Evolutionary conservation across 2,797 vertebrate genomes (phyloP), one percentile per base, ranked within the genome.

Genomic region (Poeciliopsis gracilis): DNA sequence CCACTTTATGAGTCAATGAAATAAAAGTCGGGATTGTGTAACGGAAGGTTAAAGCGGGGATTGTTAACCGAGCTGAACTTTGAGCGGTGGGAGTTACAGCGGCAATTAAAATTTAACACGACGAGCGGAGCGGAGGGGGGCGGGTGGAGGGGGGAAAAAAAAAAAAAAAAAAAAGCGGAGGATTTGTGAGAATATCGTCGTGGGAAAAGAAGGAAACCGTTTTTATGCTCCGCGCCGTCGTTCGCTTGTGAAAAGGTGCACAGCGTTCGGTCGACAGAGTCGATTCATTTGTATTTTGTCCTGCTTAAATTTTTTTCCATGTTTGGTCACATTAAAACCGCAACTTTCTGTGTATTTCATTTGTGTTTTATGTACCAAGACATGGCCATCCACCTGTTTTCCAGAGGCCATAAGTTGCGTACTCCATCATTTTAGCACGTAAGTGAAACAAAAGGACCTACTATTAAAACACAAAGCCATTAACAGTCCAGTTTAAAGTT

Each of bases 11-110:
- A 84, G 46, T 84, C 73, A 63, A 66, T 70, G 66, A 33, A 78
- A 51, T 72, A 53, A 69, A 69, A 80, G 79, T 47, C 25, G 66
- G n/a, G 75, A 57, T 72, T 76, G 51, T 53, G 47, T 30, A 72
- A 76, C 57, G 20, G 9, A 72, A 38, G 69, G 49, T 78, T 75
- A 43, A 3, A 51, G 67, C 30, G 45, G 47, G 75, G 51, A 86
- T 75, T 73, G 73, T 80, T 79, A 72, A 81, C 71, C 18, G 41
- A 55, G 46, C 13, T 84, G 79, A 85, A 84, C 85, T 71, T 85
- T 73, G 38, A 73, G 41, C 74, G 2, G 38, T 18, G 11, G 66
- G 47, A 71, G 59, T 74, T 67, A 49, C n/a, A 45, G 59, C 10
- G 9, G 8, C 28, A 47, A 79, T 59, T n/a, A 77, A 77, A 71